A percentile compares a stretch with the other conserved stretches of the same genome.
Evolutionary conservation across 2,797 vertebrate species (phyloP).

Genomic region (Gobionotothen gibberifrons): DNA sequence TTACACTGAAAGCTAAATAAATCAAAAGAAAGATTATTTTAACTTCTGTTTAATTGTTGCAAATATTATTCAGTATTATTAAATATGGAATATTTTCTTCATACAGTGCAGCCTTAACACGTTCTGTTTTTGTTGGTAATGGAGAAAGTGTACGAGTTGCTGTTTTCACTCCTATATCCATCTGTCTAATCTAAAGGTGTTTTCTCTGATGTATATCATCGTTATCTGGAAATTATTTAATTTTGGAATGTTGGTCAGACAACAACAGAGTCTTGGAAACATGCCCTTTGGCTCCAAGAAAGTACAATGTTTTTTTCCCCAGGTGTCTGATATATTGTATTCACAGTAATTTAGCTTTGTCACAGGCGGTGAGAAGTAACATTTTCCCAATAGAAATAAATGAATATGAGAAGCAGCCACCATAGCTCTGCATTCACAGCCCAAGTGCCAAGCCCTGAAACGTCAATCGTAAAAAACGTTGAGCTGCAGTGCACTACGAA

Average conservation of each 20-base stretch:
- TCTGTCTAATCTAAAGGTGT: not conserved
- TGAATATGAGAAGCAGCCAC: slow-evolving; percentile 19
- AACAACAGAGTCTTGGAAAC: not conserved
- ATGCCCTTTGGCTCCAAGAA: not conserved
- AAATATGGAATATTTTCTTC: no score
- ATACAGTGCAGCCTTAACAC: not conserved
- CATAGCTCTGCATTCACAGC: slow-evolving; percentile 42
- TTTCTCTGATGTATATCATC: not conserved
- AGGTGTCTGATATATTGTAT: not conserved
- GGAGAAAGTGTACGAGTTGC: not conserved
- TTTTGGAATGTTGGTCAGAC: not conserved
- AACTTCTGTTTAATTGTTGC: no score
- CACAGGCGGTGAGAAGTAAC: not conserved
- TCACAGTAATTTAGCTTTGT: not conserved
- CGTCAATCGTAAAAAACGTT: slow-evolving; percentile 64
- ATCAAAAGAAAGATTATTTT: no score
- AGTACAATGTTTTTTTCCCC: not conserved
- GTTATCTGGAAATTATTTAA: not conserved
- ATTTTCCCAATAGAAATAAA: not conserved
- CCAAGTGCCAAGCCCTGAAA: slow-evolving; percentile 25
- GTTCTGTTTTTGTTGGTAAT: not conserved
- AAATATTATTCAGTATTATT: no score
- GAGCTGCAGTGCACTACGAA: slow-evolving; percentile 56
- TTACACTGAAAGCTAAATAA: no score
- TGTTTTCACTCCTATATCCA: slow-evolving; percentile 4